Percentiles rank a stretch among this genome's conserved stretches.
phyloP scores from a whole-genome alignment of 2,888 invertebrate genomes.

The Scaptomyza reducta region DNA sequence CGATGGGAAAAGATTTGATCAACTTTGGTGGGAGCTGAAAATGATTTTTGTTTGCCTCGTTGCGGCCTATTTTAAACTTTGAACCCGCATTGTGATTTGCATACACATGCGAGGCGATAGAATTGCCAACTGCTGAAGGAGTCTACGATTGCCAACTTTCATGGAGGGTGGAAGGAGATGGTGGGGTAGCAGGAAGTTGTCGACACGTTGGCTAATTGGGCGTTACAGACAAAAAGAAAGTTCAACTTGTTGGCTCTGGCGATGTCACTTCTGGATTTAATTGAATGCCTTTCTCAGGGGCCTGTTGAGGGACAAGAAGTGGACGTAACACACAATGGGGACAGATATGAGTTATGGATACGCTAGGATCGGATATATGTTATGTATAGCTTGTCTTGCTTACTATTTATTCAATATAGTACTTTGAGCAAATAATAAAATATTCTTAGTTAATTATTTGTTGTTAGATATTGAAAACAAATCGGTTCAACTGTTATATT shows the following conservation, averaged over 20 bases:
- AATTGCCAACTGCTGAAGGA: background rate
- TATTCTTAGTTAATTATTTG: too few relatives aligned
- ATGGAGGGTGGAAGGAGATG: background rate
- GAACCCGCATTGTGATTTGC: slow-evolving; percentile 73
- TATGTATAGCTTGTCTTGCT: too few relatives aligned
- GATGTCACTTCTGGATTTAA: slow-evolving; percentile 29
- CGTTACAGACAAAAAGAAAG: slow-evolving; percentile 37
- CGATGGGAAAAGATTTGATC: slow-evolving; percentile 59
- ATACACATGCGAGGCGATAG: slow-evolving; percentile 48
- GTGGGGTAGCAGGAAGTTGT: slow-evolving; percentile 46
- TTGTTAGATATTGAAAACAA: too few relatives aligned
- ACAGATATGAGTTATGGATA: slow-evolving; percentile 13
- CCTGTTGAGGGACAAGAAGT: slow-evolving; percentile 2
- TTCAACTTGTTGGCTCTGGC: slow-evolving; percentile 47
- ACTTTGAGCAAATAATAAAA: too few relatives aligned
- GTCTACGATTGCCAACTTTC: background rate
- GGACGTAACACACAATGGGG: background rate
- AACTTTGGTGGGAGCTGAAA: slow-evolving; percentile 55
- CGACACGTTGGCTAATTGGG: slow-evolving; percentile 71
- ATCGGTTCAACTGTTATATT: too few relatives aligned
- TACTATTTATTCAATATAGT: too few relatives aligned
- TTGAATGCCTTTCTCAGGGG: slow-evolving; percentile 31
- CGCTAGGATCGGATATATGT: too few relatives aligned
- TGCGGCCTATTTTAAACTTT: slow-evolving; percentile 69
- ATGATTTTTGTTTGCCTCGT: slow-evolving; percentile 63